Evolutionary conservation across 2,888 invertebrate genomes (phyloP), one percentile per base, ranked within the genome.

Genomic region (Drosophila kuntzei): DNA sequence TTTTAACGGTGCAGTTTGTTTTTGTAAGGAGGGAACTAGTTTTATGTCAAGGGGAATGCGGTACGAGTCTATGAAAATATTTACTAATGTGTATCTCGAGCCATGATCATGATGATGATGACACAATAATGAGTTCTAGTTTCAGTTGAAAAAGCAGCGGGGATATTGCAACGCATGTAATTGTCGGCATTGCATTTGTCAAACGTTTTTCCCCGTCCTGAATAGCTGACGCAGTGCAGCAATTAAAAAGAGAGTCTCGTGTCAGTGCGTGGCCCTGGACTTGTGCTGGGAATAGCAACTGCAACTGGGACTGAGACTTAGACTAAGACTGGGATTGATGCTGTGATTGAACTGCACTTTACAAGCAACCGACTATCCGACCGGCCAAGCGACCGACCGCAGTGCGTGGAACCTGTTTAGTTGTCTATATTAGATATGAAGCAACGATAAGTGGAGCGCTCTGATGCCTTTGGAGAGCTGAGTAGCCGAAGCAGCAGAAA

Each of bases 361-460:
- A 78, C 44, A 12, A 37, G 16, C 64, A 46, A 14, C 27, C 75
- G 39, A 75, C 32, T 43, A 55, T 54, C 55, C 43, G 50, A 71
- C 63, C 36, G 47, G 60, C 44, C 60, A 57, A 57, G 37, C 71
- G 72, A 71, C 69, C 71, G 78, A 78, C 78, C 71, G 62, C 65
- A 71, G 78, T 71, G 78, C 77, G 78, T 78, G 67, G 74, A 84
- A 84, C 83, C 86, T 80, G 83, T 84, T 84, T 84, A 76, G 67
- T 86, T 84, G 80, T 86, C 86, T 80, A 84, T 83, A 84, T 84
- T 84, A 84, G 83, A 84, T 84, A 86, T 84, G 86, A 84, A 79
- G 86, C 86, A 86, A 83, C 86, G 83, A 84, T 84, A 84, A 84
- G 86, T 83, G 84, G 83, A 84, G 83, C 83, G 86, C 76, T 76